Evolutionary conservation across 1,140 invertebrate species (phyloP).

Genomic region (Drosophila sproati): DNA sequence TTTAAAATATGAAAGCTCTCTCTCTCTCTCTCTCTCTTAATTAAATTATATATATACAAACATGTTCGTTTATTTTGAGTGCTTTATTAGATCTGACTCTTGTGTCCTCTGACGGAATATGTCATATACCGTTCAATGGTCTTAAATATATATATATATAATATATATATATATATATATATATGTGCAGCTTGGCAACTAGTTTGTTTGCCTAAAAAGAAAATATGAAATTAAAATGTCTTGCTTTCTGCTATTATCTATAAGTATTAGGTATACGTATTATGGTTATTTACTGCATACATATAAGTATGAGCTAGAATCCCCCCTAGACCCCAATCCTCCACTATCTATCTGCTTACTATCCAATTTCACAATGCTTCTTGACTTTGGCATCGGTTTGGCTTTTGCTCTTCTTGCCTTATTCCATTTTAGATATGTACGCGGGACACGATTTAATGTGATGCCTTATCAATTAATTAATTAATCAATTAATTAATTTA

Average conservation of each 20-base stretch:
- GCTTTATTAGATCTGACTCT: too few relatives aligned
- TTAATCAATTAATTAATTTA: too few relatives aligned
- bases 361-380: constrained; percentile 13
- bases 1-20: too few relatives aligned
- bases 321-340: constrained; percentile 1
- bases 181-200: constrained; percentile 22
- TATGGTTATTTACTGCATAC: constrained; percentile 58
- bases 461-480: too few relatives aligned
- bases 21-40: too few relatives aligned
- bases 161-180: background rate
- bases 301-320: constrained; percentile 5
- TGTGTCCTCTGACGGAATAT: too few relatives aligned
- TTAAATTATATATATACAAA: too few relatives aligned
- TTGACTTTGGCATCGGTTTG: constrained; percentile 2
- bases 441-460: constrained; percentile 4
- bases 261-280: constrained; percentile 25
- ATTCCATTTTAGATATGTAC: background rate
- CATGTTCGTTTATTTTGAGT: too few relatives aligned
- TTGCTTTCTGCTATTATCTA: constrained; percentile 42
- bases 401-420: constrained; percentile 15
- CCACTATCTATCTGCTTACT: constrained; percentile 5
- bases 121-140: too few relatives aligned
- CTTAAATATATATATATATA: too few relatives aligned
- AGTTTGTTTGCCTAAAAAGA: constrained; percentile 55
- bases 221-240: constrained; percentile 70